phyloP scores from a whole-genome alignment of 1,140 invertebrate genomes.

The Sipha flava region DNA sequence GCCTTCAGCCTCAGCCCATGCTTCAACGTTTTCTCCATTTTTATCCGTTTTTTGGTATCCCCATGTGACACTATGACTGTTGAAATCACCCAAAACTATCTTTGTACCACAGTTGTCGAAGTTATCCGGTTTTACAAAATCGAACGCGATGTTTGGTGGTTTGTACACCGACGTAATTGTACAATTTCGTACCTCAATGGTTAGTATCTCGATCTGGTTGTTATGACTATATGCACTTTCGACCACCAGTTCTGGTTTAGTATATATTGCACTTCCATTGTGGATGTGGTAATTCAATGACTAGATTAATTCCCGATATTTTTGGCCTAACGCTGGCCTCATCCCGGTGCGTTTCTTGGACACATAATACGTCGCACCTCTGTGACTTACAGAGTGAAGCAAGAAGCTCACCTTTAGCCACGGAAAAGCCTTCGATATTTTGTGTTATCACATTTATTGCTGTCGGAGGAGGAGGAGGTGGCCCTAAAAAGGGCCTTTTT shows the following conservation, averaged over 20 bases:
- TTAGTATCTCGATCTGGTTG: background rate
- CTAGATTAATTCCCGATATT: background rate
- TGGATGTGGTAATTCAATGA: too few species aligned
- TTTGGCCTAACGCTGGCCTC: background rate
- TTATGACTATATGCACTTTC: background rate
- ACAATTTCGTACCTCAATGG: background rate
- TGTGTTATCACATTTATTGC: too few species aligned
- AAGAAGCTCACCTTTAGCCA: background rate
- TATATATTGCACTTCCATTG: too few species aligned
- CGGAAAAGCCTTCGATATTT: constrained; percentile 12
- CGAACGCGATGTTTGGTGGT: background rate
- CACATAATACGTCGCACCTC: constrained; percentile 1
- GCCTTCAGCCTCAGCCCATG: background rate
- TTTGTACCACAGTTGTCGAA: background rate
- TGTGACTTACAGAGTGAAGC: background rate
- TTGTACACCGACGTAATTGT: too few species aligned
- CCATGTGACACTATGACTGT: background rate
- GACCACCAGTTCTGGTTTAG: background rate
- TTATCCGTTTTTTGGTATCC: constrained; percentile 9
- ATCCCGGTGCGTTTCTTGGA: too few species aligned
- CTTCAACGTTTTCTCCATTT: background rate
- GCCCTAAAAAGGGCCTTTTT: too few species aligned
- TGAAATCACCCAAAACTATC: too few species aligned
- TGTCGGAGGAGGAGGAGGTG: too few species aligned
- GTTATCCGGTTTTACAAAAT: background rate